Base-by-base conservation (phyloP, 2,797 vertebrate genomes). In the Myripristis murdjan region DNA sequence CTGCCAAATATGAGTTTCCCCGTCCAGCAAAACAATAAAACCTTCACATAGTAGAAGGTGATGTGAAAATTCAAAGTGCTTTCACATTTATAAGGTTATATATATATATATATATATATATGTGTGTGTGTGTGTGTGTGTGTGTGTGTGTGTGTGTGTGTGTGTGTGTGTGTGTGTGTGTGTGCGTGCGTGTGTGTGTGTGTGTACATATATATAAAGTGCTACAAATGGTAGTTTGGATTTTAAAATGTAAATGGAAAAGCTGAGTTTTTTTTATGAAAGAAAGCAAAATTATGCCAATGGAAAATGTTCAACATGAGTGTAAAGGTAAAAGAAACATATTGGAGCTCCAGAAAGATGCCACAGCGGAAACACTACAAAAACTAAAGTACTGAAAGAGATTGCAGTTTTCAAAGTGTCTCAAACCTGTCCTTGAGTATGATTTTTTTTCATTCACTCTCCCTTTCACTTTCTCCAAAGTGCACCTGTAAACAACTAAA, bases 231-330 rank as follows among this genome's bases (percentile, higher is more conserved):
- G 16, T 18, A 11, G 37, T 41, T 43, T 41, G 15, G 4, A 24
- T 24, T 41, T 58, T 24, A 24, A 20, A 41, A 14, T 56, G 71
- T 47, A 3, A 11, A 52, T 53, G 78, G 49, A 49, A 64, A 74
- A 56, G 75, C 52, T 28, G 35, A 75, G 39, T 65, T 54, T 39
- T 54, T 39, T 60, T 70, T 75, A n/a, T 61, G 67, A 73, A 73
- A 70, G 63, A 82, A 69, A 77, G 79, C 79, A 81, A 90, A 92
- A 91, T 91, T 85, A 90, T 81, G 87, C 59, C 79, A 84, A 61
- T 87, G 22, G 35, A 83, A 51, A 31, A 48, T 72, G 56, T 69
- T 87, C 68, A 18, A 48, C 65, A 81, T 71, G 6, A 73, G 68
- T 26, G 56, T 35, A 63, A 64, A 62, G 64, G 66, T 72, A 79